Base-by-base conservation (phyloP, 1,140 invertebrate species). In the Bombus balteatus region DNA sequence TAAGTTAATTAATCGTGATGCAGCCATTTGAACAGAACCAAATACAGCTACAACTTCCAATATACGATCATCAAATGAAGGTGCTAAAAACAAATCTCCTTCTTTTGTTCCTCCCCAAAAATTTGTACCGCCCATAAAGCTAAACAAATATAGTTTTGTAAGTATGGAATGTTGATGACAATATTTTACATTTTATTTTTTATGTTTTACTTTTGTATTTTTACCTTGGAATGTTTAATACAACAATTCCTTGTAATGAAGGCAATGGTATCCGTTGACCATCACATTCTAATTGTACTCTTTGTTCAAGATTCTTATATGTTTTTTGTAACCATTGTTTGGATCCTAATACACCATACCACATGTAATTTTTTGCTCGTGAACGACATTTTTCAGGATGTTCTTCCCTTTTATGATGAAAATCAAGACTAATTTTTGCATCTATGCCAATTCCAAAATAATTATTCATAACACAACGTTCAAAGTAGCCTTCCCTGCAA, bases 391-490 rank as follows among this genome's bases (percentile, higher is more conserved):
- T 99, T 93, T 99, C 98, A 2, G 99, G 99, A 95, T 99, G 99
- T 94, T 99, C 99, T 94, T 99, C 99, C 47, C 99, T 96, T 94
- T 99, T 99, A 92, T 99, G 98, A 95, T 99, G 99, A 94, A 99
- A 99, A 93, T 99, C 99, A 18, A 99, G 95, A 18, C 98, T 98
- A 43, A 99, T 99, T 95, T 99, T 99, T 1, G 99, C 99, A 96
- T 99, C 99, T 73, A 99, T 98, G 25, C 99, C 99, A 93, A 99
- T 99, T 2, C 99, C 99, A 95, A 99, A 99, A 94, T 99, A 99
- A 94, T 99, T 99, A 94, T 99, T 99, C 99, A 99, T 99, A 1
- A 99, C 99, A 88, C 98, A 99, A 88, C 97, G 97, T 95, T 99
- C 99, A 89, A 97, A 97, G 94, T 98, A 99, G 8, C 98, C 98